These are phyloP conservation scores for Eublepharis macularius DNA, from an alignment of 2,113 vertebrate species.

Conservation along the genomic window DNA sequence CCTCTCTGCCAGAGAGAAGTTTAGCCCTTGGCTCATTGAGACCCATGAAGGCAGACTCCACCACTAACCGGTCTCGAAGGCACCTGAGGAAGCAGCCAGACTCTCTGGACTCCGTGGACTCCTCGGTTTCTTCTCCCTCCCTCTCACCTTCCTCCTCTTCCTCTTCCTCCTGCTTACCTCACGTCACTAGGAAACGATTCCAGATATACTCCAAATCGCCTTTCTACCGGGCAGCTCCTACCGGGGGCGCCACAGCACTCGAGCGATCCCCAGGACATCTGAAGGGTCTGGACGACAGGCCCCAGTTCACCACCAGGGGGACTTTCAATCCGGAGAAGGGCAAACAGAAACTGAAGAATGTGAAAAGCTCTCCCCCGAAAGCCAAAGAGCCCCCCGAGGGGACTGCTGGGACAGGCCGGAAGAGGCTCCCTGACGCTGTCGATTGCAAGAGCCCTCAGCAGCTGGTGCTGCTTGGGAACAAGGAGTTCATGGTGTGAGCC, in stretches of 20 bases:
- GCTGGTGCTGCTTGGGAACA: constrained; percentile 86
- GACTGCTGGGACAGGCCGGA: constrained; percentile 55
- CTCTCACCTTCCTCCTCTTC: constrained; percentile 72
- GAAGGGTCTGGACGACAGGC: constrained; percentile 77
- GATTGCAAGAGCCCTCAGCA: constrained; percentile 80
- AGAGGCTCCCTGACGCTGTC: constrained; percentile 78
- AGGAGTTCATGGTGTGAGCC: constrained; percentile 97
- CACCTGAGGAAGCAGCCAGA: constrained; percentile 77
- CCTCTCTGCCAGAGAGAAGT: constrained; percentile 79
- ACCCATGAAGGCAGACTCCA: constrained; percentile 74
- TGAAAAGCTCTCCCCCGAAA: constrained; percentile 82
- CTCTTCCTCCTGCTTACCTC: constrained; percentile 76
- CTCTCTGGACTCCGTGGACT: constrained; percentile 78
- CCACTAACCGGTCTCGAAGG: constrained; percentile 69
- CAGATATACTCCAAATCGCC: constrained; percentile 90
- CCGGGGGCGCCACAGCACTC: constrained; percentile 45
- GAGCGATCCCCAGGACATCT: constrained; percentile 61
- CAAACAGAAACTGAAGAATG: constrained; percentile 90
- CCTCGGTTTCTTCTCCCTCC: constrained; percentile 73
- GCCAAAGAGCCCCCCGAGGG: constrained; percentile 82
- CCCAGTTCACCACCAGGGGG: constrained; percentile 90
- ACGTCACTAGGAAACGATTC: constrained; percentile 82
- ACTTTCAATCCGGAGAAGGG: constrained; percentile 94
- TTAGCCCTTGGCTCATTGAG: constrained; percentile 71
- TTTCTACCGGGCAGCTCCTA: constrained; percentile 64